phyloP scores from a whole-genome alignment of 2,797 vertebrate genomes.

The Morelia viridis region DNA sequence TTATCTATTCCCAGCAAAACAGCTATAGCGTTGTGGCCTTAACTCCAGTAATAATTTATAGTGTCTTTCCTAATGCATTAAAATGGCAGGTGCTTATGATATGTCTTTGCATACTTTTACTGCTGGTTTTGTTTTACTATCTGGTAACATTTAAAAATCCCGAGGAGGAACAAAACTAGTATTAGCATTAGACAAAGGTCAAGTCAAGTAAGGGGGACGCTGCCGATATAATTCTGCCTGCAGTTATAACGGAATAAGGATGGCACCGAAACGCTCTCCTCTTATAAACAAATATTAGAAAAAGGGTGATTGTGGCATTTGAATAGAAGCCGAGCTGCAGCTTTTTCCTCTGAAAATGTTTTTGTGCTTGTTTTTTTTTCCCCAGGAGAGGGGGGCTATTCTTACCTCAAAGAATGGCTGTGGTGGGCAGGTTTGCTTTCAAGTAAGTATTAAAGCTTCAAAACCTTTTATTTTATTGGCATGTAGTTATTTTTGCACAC shows the following conservation, averaged over 20 bases:
- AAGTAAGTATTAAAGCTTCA: conserved; percentile 70
- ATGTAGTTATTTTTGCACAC: background rate
- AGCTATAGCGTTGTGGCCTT: too few relatives aligned
- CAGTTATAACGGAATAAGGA: background rate
- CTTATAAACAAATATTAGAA: background rate
- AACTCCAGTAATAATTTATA: too few relatives aligned
- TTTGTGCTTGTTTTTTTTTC: conserved; percentile 47
- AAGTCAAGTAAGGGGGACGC: background rate
- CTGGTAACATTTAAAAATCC: background rate
- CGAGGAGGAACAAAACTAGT: background rate
- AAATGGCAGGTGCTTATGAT: background rate
- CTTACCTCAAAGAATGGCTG: conserved; percentile 82
- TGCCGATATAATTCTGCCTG: background rate
- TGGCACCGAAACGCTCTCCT: background rate
- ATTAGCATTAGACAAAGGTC: background rate
- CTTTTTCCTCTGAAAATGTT: background rate
- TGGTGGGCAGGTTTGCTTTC: conserved; percentile 82
- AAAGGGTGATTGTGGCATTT: background rate
- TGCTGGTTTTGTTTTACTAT: background rate
- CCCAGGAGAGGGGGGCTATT: conserved; percentile 79
- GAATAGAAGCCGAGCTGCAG: background rate
- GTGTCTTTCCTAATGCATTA: background rate
- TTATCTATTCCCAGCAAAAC: background rate
- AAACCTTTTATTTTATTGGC: background rate
- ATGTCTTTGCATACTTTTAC: background rate